These are phyloP conservation scores for Drosophila littoralis DNA, from an alignment of 1,140 invertebrate species.

Conservation along the genomic window DNA sequence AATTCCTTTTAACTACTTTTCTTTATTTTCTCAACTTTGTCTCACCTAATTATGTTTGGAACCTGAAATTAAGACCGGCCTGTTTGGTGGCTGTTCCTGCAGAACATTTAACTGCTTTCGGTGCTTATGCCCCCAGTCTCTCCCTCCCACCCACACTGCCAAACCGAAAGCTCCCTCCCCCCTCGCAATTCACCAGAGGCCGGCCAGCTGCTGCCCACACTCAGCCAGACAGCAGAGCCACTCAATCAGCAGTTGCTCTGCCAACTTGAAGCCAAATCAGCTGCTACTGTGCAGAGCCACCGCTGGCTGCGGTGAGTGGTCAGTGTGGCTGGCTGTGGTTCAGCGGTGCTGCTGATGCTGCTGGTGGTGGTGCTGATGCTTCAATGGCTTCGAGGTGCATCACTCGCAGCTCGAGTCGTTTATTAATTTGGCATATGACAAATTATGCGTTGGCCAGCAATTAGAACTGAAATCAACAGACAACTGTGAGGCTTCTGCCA, in stretches of 20 bases:
- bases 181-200: background rate
- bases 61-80: background rate
- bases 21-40: too few relatives aligned
- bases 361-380: background rate
- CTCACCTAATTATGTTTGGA: background rate
- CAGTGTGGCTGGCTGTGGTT: slow-evolving; percentile 5
- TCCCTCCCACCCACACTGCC: background rate
- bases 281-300: slow-evolving; percentile 56
- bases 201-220: slow-evolving; percentile 41
- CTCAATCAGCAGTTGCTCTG: slow-evolving; percentile 63
- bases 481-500: slow-evolving; percentile 48
- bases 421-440: slow-evolving; percentile 82
- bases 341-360: background rate
- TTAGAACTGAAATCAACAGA: slow-evolving; percentile 67
- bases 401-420: slow-evolving; percentile 42
- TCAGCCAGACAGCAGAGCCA: slow-evolving; percentile 36
- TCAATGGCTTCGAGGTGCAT: slow-evolving; percentile 33
- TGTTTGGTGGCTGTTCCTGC: background rate
- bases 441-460: slow-evolving; percentile 80
- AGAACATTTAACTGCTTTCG: background rate
- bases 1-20: too few relatives aligned
- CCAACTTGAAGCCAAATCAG: slow-evolving; percentile 71
- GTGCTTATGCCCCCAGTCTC: background rate
- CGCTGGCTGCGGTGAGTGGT: background rate
- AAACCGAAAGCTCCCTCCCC: background rate